Evolutionary conservation across 2,113 vertebrate genomes (phyloP).

Genomic region (Hypomesus transpacificus): DNA sequence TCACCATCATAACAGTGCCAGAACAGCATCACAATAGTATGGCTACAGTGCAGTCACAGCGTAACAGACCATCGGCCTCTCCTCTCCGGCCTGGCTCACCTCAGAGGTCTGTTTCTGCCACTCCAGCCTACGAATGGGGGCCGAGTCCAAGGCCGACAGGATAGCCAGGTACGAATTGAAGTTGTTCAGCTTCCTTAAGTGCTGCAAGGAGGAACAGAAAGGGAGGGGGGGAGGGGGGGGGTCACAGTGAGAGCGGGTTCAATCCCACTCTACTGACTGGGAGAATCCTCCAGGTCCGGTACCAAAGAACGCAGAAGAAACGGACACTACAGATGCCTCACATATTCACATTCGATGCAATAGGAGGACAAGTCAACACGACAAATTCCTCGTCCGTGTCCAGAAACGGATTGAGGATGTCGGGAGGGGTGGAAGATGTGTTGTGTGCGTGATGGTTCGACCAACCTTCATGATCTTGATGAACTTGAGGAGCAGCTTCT

Average conservation of each 20-base stretch:
- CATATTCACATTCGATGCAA: too few relatives aligned
- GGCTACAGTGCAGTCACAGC: neutral
- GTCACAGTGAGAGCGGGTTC: neutral
- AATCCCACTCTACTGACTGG: neutral
- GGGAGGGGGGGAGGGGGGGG: neutral
- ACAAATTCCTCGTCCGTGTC: too few relatives aligned
- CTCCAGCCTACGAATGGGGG: slow-evolving; percentile 93
- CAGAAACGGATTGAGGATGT: neutral
- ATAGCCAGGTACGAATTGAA: slow-evolving; percentile 99
- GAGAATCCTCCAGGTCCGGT: too few relatives aligned
- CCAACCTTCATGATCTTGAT: slow-evolving; percentile 99
- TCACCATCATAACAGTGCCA: too few relatives aligned
- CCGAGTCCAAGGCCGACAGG: slow-evolving; percentile 94
- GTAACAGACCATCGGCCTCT: neutral
- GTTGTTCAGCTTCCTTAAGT: slow-evolving; percentile 97
- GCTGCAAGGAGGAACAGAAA: slow-evolving; percentile 64
- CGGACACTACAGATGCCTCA: too few relatives aligned
- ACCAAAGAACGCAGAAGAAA: too few relatives aligned
- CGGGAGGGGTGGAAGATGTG: neutral
- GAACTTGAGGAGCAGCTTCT: slow-evolving; percentile 95
- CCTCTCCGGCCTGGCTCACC: slow-evolving; percentile 65
- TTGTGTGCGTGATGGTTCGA: neutral
- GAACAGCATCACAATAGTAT: too few relatives aligned
- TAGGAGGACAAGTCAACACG: too few relatives aligned
- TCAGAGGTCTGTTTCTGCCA: slow-evolving; percentile 99